phyloP scores from a whole-genome alignment of 2,797 vertebrate genomes.

The Sebastiscus tertius region DNA sequence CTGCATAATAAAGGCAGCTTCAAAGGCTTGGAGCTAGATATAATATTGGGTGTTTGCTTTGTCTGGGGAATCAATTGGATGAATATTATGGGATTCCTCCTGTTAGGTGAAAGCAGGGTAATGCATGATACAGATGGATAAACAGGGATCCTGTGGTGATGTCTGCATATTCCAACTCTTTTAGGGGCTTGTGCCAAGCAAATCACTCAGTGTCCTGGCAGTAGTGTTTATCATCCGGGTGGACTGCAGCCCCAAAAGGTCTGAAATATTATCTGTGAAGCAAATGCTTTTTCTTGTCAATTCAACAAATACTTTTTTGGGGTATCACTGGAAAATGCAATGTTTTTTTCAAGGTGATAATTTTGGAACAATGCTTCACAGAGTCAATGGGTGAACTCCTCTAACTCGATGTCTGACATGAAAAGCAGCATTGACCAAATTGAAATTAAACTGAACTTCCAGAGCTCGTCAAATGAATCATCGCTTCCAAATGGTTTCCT shows the following conservation, averaged over 20 bases:
- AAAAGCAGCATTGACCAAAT: constrained; percentile 75
- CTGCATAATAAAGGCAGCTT: constrained; percentile 82
- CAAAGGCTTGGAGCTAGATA: constrained; percentile 81
- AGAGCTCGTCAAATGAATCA: constrained; percentile 65
- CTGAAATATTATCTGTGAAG: constrained; percentile 83
- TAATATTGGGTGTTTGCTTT: constrained; percentile 77
- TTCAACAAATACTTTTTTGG: not conserved
- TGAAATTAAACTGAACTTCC: constrained; percentile 59
- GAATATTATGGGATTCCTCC: constrained; percentile 81
- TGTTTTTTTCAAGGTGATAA: constrained; percentile 27
- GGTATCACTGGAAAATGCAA: constrained; percentile 13
- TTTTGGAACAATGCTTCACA: constrained; percentile 80
- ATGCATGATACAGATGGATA: constrained; percentile 82
- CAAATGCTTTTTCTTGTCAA: constrained; percentile 67
- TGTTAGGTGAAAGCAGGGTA: constrained; percentile 85
- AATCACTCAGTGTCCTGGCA: constrained; percentile 46
- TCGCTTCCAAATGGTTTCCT: constrained; percentile 60
- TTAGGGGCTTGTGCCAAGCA: constrained; percentile 74
- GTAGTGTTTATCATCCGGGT: constrained; percentile 49
- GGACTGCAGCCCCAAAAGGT: constrained; percentile 75
- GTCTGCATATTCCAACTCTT: constrained; percentile 78
- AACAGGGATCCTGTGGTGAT: constrained; percentile 75
- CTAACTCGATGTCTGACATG: constrained; percentile 76
- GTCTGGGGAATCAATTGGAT: constrained; percentile 78
- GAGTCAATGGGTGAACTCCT: constrained; percentile 72